Evolutionary conservation across 2,888 invertebrate genomes (phyloP).

Genomic region (Drosophila kokeensis): DNA sequence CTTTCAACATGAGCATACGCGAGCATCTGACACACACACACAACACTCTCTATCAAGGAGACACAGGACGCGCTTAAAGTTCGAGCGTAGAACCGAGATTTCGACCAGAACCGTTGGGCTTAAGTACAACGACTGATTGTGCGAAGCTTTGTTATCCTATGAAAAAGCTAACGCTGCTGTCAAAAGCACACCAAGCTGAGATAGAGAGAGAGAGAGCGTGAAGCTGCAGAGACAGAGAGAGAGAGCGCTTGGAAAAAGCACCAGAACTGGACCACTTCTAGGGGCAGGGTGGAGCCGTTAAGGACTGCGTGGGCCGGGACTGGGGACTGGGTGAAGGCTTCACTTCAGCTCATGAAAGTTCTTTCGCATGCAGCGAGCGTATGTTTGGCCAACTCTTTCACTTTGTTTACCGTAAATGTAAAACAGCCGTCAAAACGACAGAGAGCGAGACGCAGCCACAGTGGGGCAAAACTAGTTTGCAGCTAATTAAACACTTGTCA

Average conservation of each 20-base stretch:
- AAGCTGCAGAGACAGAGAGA: slow-evolving; percentile 18
- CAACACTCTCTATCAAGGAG: slow-evolving; percentile 36
- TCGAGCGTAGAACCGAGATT: slow-evolving; percentile 28
- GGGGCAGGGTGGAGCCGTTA: background rate
- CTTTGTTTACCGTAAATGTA: slow-evolving; percentile 64
- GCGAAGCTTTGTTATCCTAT: slow-evolving; percentile 77
- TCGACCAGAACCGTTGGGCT: slow-evolving; percentile 71
- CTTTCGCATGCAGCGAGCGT: slow-evolving; percentile 63
- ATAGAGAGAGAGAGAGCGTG: slow-evolving; percentile 10
- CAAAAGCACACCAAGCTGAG: slow-evolving; percentile 51
- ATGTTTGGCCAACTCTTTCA: slow-evolving; percentile 71
- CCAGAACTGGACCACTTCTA: slow-evolving; percentile 40
- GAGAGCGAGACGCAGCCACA: slow-evolving; percentile 28
- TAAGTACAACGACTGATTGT: slow-evolving; percentile 80
- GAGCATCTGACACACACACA: slow-evolving; percentile 26
- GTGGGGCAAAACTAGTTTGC: slow-evolving; percentile 16
- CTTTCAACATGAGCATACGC: slow-evolving; percentile 33
- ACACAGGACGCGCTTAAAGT: slow-evolving; percentile 32
- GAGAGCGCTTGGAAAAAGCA: slow-evolving; percentile 4
- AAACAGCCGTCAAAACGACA: slow-evolving; percentile 43
- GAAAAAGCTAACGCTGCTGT: slow-evolving; percentile 59
- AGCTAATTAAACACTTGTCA: background rate
- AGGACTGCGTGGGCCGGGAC: background rate
- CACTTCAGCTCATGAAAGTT: slow-evolving; percentile 57
- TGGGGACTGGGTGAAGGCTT: slow-evolving; percentile 1